Conservation (phyloP, 1,140 invertebrate species). For the Drosophila yakuba region DNA sequence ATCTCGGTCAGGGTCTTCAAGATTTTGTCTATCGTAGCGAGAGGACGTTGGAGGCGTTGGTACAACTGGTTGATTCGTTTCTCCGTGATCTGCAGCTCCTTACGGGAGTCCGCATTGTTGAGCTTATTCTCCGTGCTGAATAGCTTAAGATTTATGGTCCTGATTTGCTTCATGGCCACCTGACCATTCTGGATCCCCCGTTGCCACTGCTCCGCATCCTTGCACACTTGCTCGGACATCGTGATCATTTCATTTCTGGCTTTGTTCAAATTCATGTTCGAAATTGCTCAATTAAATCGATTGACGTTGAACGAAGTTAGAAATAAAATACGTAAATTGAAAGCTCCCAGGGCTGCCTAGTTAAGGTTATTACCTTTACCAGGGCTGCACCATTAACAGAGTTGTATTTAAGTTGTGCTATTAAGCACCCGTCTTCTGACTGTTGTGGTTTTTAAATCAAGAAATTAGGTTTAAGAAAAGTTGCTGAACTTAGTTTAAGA, state of each 20-base stretch:
- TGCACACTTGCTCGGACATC: conserved; percentile 6
- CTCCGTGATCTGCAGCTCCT: neutral
- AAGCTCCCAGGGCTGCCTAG: neutral
- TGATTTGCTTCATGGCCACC: neutral
- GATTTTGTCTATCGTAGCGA: neutral
- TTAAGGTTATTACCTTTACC: neutral
- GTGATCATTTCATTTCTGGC: neutral
- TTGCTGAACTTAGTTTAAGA: too few relatives aligned
- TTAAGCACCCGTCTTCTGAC: too few relatives aligned
- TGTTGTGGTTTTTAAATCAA: too few relatives aligned
- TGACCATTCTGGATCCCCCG: neutral
- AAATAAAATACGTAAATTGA: neutral
- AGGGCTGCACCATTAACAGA: neutral
- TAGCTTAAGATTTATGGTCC: neutral
- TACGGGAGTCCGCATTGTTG: neutral
- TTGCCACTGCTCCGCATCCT: conserved; percentile 13
- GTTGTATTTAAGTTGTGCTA: too few relatives aligned
- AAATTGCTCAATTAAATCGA: neutral
- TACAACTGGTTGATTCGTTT: neutral
- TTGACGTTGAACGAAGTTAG: neutral
- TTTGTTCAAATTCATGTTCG: neutral
- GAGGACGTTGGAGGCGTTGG: neutral
- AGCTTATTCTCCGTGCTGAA: conserved; percentile 3
- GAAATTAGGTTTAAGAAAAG: too few relatives aligned
- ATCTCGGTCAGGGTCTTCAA: conserved; percentile 1